Base-by-base conservation (phyloP, 2,797 vertebrate genomes). In the Acomys russatus region DNA sequence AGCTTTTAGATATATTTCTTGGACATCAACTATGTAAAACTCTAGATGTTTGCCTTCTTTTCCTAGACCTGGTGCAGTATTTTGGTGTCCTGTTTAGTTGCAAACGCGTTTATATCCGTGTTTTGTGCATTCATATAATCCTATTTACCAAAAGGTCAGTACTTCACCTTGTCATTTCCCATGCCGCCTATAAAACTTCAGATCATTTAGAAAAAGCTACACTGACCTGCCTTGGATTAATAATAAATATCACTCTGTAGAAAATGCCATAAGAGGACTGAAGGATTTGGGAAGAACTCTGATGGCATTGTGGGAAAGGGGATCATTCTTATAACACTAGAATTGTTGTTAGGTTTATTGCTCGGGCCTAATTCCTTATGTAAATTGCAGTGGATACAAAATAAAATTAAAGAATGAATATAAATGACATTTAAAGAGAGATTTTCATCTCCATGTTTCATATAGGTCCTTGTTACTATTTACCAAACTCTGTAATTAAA, bases 331-430 rank as follows among this genome's bases (percentile, higher is more conserved):
- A 73, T 78, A 33, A n/a, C 30, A 95, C 23, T 91, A 89, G 86
- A 96, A 78, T 84, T 97, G 44, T 71, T 86, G 90, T 63, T 66
- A 97, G 93, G 77, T 88, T 96, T 22, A 82, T 94, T 22, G 0
- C 44, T n/a, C 83, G 88, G 77, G 82, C 94, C 56, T 98, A 94
- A 68, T 95, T 91, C 88, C 88, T 90, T 97, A 90, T 92, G 66
- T 92, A 96, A 85, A 92, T 97, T 79, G 82, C 96, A 97, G 90
- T 95, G 63, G 70, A 88, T 96, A 89, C 74, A 93, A 97, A 95
- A 94, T 76, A 17, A 94, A 90, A 94, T 92, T 93, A 80, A 96
- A 96, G 33, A 90, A 94, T 91, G 44, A 94, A 92, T 95, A 93
- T 93, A 87, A 92, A 95, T 96, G 44, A 71, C 18, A 85, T 84